These are phyloP conservation scores for Talpa occidentalis DNA, from an alignment of 2,113 vertebrate genomes.

Conservation along the genomic window DNA sequence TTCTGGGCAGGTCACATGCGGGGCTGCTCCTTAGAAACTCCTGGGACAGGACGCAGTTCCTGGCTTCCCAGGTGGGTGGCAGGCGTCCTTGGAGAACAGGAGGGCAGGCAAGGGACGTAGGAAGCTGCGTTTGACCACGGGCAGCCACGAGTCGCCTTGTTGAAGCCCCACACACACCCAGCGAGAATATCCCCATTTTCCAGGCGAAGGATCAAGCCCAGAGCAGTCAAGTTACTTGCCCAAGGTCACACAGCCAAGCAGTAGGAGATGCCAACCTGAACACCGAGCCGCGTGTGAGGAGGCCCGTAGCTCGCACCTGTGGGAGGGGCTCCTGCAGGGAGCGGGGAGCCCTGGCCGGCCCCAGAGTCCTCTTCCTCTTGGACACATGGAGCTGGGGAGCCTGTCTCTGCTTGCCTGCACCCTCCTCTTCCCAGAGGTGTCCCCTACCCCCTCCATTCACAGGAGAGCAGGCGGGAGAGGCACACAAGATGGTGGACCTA, in stretches of 20 bases:
- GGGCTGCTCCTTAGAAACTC: too few relatives aligned
- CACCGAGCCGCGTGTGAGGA: rapidly evolving
- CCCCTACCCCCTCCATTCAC: not conserved
- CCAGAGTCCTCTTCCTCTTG: rapidly evolving
- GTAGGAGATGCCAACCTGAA: not conserved
- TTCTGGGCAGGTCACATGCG: rapidly evolving
- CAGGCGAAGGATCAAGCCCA: not conserved
- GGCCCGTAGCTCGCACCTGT: rapidly evolving
- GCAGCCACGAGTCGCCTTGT: rapidly evolving
- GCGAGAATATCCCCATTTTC: not conserved
- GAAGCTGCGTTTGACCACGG: not conserved
- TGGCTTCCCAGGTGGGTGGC: not conserved
- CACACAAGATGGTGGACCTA: not conserved
- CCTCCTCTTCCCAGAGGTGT: rapidly evolving
- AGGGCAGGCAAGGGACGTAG: not conserved
- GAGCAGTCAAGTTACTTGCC: not conserved
- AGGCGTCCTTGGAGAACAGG: not conserved
- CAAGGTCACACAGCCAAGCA: not conserved
- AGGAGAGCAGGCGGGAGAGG: not conserved
- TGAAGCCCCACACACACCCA: rapidly evolving
- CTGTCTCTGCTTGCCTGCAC: not conserved
- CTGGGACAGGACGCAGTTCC: rapidly evolving
- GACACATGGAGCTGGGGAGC: not conserved
- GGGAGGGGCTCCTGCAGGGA: rapidly evolving
- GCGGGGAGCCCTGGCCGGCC: not conserved